Base-by-base conservation (phyloP, 2,797 vertebrate genomes). In the Manis javanica region DNA sequence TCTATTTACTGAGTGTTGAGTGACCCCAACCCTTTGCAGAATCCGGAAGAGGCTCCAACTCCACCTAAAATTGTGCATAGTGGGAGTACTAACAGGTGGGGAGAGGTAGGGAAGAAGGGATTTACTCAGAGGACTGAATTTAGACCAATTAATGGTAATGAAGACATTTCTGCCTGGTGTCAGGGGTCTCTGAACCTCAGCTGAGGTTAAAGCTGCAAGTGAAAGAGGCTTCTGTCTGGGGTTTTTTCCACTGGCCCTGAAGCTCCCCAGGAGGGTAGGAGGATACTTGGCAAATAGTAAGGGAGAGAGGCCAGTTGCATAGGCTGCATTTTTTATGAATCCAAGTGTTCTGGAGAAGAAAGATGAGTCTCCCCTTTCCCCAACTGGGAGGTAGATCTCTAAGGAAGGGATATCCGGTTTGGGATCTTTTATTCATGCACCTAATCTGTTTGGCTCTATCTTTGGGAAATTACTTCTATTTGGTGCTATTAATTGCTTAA, bases 401-500 rank as follows among this genome's bases (percentile, higher is more conserved):
- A 84, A 88, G 53, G 34, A 84, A 88, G 53, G 34, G 29, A 42
- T 71, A 51, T 39, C 85, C 51, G 18, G 29, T 86, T 46, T 96
- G 57, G 97, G 95, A 92, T 78, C 79, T 92, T 94, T 93, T 94
- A 95, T 96, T 95, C 46, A 46, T 75, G 83, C 24, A 37, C 51
- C 26, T 61, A 94, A 94, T 95, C 87, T 83, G 42, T 85, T 91
- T 83, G 82, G 64, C 88, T 97, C 42, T 89, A 11, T 90, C 84
- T 94, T 93, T 78, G 86, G 88, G 92, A 96, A 96, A 95, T 97
- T 91, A 90, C 88, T 97, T 96, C 75, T 97, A 74, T 95, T 97
- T 97, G 87, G 79, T 94, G 83, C n/a, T 90, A 57, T 94, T 96
- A 97, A 97, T 97, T 97, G 96, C 91, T 90, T 95, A 91, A 74